Conservation (phyloP, 2,888 invertebrate species). For the Athrips mouffetella region DNA sequence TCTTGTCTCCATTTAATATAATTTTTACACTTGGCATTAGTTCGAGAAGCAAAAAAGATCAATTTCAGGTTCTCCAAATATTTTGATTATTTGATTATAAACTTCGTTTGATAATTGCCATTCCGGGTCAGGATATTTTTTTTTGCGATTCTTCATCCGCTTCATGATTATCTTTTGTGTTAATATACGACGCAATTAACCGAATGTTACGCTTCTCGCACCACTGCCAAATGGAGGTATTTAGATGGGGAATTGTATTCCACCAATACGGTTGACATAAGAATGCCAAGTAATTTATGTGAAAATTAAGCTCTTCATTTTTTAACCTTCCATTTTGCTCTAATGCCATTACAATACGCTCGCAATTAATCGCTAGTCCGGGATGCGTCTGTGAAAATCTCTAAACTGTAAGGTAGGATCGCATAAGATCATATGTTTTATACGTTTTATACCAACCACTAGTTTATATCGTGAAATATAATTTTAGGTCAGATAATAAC, state of each 20-base stretch:
- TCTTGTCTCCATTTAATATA: constrained; percentile 20
- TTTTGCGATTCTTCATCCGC: constrained; percentile 25
- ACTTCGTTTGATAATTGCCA: constrained; percentile 19
- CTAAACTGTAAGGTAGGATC: too few species aligned
- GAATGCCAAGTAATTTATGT: constrained; percentile 14
- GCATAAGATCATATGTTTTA: background rate
- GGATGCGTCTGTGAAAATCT: constrained; percentile 11
- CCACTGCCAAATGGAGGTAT: constrained; percentile 8
- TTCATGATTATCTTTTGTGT: constrained; percentile 26
- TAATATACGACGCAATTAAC: constrained; percentile 14
- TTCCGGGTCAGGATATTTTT: constrained; percentile 22
- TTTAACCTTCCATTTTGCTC: background rate
- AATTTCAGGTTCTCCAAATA: constrained; percentile 22
- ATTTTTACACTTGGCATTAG: constrained; percentile 18
- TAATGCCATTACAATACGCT: background rate
- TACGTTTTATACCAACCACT: constrained; percentile 5
- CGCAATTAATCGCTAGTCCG: constrained; percentile 6
- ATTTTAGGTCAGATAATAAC: background rate
- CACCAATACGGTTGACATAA: constrained; percentile 12
- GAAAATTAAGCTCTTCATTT: background rate
- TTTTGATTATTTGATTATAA: constrained; percentile 11
- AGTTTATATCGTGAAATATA: background rate
- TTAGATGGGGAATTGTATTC: constrained; percentile 8
- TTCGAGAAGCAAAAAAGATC: constrained; percentile 22
- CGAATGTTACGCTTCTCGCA: constrained; percentile 4